Evolutionary conservation across 1,140 invertebrate species (phyloP).

Genomic region (Ruditapes philippinarum): DNA sequence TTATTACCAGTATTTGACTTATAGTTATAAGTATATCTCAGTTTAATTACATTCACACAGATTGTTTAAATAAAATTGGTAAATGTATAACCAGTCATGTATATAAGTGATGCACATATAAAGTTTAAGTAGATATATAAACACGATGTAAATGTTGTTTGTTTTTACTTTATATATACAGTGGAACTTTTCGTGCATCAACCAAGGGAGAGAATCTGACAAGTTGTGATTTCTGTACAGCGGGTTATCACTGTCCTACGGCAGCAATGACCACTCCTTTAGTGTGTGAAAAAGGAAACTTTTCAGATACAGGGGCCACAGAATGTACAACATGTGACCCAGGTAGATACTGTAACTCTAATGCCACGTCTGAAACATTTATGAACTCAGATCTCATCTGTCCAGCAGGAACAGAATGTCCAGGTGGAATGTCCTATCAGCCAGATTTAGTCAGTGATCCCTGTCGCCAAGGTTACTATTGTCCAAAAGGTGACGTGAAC

Average conservation of each 20-base stretch:
- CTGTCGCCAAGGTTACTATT: slow-evolving; percentile 83
- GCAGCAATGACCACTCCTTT: slow-evolving; percentile 75
- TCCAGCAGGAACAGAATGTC: slow-evolving; percentile 84
- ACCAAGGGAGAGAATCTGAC: slow-evolving; percentile 75
- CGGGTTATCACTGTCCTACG: slow-evolving; percentile 82
- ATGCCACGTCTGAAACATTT: slow-evolving; percentile 79
- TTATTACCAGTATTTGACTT: too few relatives aligned
- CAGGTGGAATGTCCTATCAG: slow-evolving; percentile 79
- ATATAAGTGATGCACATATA: too few relatives aligned
- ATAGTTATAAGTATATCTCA: too few relatives aligned
- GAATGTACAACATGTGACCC: slow-evolving; percentile 80
- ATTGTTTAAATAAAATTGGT: too few relatives aligned
- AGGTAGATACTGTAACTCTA: slow-evolving; percentile 83
- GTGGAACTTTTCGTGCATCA: slow-evolving; percentile 79
- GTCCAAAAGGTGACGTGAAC: slow-evolving; percentile 82
- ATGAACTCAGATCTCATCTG: slow-evolving; percentile 81
- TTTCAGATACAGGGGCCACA: slow-evolving; percentile 79
- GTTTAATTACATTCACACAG: too few relatives aligned
- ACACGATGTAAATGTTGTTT: too few relatives aligned
- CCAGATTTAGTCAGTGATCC: slow-evolving; percentile 80
- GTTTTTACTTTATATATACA: slow-evolving; percentile 63
- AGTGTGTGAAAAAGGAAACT: slow-evolving; percentile 84
- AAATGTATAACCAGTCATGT: too few relatives aligned
- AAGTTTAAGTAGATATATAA: too few relatives aligned
- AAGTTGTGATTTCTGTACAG: slow-evolving; percentile 77